phyloP scores from a whole-genome alignment of 2,888 invertebrate genomes.

The Hypomecis atomaria region DNA sequence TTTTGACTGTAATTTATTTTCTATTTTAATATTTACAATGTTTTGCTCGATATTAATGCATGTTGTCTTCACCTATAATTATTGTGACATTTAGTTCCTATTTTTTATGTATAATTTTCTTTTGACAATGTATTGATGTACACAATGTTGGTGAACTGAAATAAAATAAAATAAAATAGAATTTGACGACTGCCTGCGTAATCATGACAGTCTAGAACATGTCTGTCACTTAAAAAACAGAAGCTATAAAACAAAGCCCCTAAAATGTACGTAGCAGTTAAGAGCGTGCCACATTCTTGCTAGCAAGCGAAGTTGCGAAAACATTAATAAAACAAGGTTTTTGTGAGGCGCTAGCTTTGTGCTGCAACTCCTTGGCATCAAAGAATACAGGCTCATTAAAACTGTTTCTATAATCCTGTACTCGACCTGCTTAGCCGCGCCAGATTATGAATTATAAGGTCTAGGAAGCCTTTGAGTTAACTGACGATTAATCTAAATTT shows the following conservation, averaged over 20 bases:
- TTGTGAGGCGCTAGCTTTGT: constrained; percentile 43
- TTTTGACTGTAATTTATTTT: too few species aligned
- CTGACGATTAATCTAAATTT: constrained; percentile 1
- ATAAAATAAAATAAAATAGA: too few species aligned
- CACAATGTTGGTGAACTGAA: too few species aligned
- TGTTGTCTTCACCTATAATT: too few species aligned
- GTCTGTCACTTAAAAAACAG: background rate
- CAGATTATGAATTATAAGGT: constrained; percentile 19
- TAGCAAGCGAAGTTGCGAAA: constrained; percentile 35
- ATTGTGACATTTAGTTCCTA: too few species aligned
- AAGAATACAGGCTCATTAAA: constrained; percentile 57
- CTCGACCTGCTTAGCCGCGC: constrained; percentile 28
- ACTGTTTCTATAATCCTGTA: constrained; percentile 49
- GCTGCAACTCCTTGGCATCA: constrained; percentile 42
- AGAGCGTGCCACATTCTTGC: constrained; percentile 20
- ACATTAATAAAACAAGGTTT: constrained; percentile 41
- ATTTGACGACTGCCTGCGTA: too few species aligned
- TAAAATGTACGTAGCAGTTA: constrained; percentile 12
- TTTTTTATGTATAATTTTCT: too few species aligned
- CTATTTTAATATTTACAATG: too few species aligned
- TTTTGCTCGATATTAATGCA: too few species aligned
- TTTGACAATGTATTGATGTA: too few species aligned
- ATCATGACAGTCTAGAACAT: too few species aligned
- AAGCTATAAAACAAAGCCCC: constrained; percentile 4
- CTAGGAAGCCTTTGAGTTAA: constrained; percentile 8